Evolutionary conservation across 2,797 vertebrate species (phyloP), one percentile per base, ranked within the genome.

Genomic region (Falco cherrug): DNA sequence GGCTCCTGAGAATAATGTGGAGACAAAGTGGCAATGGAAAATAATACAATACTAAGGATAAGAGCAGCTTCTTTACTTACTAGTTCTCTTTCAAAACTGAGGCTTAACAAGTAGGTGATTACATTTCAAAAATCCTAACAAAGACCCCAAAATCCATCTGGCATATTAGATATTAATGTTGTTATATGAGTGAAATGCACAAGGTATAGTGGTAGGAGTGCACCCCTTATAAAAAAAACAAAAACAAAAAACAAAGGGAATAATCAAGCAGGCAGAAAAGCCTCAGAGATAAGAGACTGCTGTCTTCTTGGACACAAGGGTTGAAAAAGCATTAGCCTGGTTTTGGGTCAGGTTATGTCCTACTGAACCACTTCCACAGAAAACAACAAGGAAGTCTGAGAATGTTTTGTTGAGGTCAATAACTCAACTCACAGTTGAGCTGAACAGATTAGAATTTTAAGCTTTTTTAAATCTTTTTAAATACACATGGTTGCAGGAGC

Each of bases 361-460:
- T 56, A 63, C 61, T 73, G 76, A 95, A 90, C 77, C 60, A 69
- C 43, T 75, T 90, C 50, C 59, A 95, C 77, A 69, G 47, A 90
- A 90, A 96, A 84, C 41, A 91, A 93, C 48, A 89, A 64, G 47
- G n/a, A 93, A 88, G 73, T n/a, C 63, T 75, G 51, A 95, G 60
- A 86, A 75, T 39, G 53, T 80, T 74, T 89, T 80, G 79, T 67
- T 74, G 71, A 87, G 50, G 35, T 76, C 79, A 93, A 78, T 39
- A 84, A 73, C 73, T 84, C 61, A 91, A 84, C 57, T 83, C 73
- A 29, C 2, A 59, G 56, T 6, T 96, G 70, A 93, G 13, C 74
- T 87, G 88, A 89, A 43, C 50, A 92, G 82, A 96, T 80, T 77
- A 89, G 48, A 84, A 84, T 64, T 90, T 84, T 85, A 93, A 94